A percentile compares a stretch with the other conserved stretches of the same genome.
These are phyloP conservation scores for Scarus forsteni DNA, from an alignment of 2,797 vertebrate genomes.

Conservation along the genomic window DNA sequence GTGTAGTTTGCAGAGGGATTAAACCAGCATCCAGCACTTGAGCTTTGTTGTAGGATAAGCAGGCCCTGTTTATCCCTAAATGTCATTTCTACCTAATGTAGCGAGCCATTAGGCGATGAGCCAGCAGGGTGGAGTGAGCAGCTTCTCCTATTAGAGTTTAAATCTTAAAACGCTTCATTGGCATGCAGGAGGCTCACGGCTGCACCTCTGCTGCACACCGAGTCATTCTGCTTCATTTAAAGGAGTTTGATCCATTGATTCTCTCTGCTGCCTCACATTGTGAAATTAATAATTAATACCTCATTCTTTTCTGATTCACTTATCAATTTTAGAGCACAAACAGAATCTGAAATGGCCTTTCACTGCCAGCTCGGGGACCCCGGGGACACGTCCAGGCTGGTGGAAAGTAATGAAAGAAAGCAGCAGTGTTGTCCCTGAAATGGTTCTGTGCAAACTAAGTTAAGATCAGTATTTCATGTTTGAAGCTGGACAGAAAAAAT, in stretches of 20 bases:
- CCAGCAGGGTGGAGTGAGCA: constrained; percentile 24
- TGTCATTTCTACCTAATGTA: constrained; percentile 26
- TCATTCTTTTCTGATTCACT: constrained; percentile 78
- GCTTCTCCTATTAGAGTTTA: constrained; percentile 56
- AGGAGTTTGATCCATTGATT: constrained; percentile 72
- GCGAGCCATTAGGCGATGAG: constrained; percentile 37
- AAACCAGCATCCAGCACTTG: too few species aligned
- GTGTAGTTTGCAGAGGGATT: too few species aligned
- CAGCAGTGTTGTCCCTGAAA: constrained; percentile 67
- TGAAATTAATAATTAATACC: constrained; percentile 82
- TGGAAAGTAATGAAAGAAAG: constrained; percentile 67
- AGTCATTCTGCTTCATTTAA: constrained; percentile 77
- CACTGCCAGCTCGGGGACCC: constrained; percentile 53
- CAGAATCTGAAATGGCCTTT: constrained; percentile 59
- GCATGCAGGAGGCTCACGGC: constrained; percentile 61
- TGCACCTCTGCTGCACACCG: constrained; percentile 60
- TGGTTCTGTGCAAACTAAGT: constrained; percentile 62
- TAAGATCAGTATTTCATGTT: constrained; percentile 36
- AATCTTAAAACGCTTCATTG: constrained; percentile 58
- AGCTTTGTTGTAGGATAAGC: constrained; percentile 1
- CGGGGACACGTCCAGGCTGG: constrained; percentile 50
- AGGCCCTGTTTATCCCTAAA: constrained; percentile 2
- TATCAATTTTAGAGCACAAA: constrained; percentile 81
- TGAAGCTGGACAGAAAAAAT: constrained; percentile 8
- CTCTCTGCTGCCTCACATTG: constrained; percentile 62